Evolutionary conservation across 1,140 invertebrate genomes (phyloP), one percentile per base, ranked within the genome.

Genomic region (Sarcophaga peregrina): DNA sequence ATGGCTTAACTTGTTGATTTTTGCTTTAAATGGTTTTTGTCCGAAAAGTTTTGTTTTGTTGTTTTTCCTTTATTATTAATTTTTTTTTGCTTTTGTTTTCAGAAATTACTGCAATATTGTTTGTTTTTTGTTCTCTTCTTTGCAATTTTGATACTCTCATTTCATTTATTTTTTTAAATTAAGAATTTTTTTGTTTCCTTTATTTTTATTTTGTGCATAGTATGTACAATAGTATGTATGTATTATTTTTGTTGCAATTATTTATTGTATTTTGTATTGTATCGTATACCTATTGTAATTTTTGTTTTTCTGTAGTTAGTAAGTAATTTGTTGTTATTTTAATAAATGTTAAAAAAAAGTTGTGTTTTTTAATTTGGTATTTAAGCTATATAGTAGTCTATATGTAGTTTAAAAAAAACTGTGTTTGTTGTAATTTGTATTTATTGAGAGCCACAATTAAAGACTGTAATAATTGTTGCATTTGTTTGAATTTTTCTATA

Each of bases 1-100:
- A 78, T 50, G 50, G 47, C 47, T 52, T 78, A 78, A 78, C 47
- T 50, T 78, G 75, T 78, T 52, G 75, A 78, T 78, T 78, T 76
- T 78, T 50, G 75, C n/a, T 78, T 50, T 78, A 78, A 78, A 50
- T 78, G 75, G n/a, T 78, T n/a, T 50, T 50, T 52, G 47, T 50
- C 62, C 48, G n/a, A 9, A 78, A 78, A 72, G 62, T 17, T 25
- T 20, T 72, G n/a, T n/a, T 11, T n/a, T 68, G 8, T 68, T 20
- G n/a, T 20, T 25, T 68, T 68, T 68, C 25, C 25, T 37, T 37
- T 37, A 37, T 37, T 37, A 37, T 37, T 37, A 37, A 37, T 37
- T 37, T 37, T 37, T 68, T 25, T 68, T 68, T 68, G 62, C 7
- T 37, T 37, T 37, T 37, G 25, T 37, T 37, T 37, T 37, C 17